Evolutionary conservation across 2,888 invertebrate species (phyloP).

Genomic region (Napeogenes sylphis): DNA sequence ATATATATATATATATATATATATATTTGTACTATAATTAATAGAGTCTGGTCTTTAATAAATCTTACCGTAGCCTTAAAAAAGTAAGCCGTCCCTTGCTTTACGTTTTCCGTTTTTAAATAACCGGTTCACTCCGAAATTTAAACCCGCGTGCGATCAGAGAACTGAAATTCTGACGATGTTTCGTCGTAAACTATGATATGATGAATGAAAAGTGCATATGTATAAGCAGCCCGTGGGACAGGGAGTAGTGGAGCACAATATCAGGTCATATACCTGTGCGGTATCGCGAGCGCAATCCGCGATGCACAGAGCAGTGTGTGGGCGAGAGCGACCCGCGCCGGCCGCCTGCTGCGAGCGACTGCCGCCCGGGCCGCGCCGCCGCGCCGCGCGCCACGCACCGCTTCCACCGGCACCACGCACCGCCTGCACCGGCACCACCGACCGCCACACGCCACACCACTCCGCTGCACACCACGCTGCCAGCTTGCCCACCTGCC

Average conservation of each 20-base stretch:
- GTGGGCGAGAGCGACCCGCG: conserved; percentile 56
- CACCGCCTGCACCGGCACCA: conserved; percentile 36
- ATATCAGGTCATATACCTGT: conserved; percentile 49
- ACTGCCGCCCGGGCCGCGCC: conserved; percentile 72
- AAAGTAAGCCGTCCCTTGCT: conserved; percentile 18
- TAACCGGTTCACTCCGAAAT: conserved; percentile 16
- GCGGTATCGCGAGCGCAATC: conserved; percentile 60
- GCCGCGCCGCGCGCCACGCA: conserved; percentile 56
- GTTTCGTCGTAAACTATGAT: conserved; percentile 32
- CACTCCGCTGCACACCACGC: conserved; percentile 43
- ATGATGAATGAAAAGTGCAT: conserved; percentile 62
- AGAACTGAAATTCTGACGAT: conserved; percentile 13
- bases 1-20: too few species aligned
- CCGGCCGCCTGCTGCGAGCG: conserved; percentile 69
- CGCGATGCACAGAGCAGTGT: conserved; percentile 46
- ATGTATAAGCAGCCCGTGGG: conserved; percentile 42
- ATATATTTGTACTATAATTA: not conserved
- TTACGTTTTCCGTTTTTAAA: conserved; percentile 11
- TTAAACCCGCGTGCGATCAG: conserved; percentile 15
- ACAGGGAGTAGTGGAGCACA: conserved; percentile 30
- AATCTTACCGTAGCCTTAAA: conserved; percentile 36
- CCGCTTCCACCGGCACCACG: conserved; percentile 54
- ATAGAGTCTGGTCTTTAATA: conserved; percentile 1
- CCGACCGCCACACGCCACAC: conserved; percentile 34
- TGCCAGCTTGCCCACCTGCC: conserved; percentile 42